These are phyloP conservation scores for Scaptomyza graminum DNA, from an alignment of 1,140 invertebrate species.

Conservation along the genomic window DNA sequence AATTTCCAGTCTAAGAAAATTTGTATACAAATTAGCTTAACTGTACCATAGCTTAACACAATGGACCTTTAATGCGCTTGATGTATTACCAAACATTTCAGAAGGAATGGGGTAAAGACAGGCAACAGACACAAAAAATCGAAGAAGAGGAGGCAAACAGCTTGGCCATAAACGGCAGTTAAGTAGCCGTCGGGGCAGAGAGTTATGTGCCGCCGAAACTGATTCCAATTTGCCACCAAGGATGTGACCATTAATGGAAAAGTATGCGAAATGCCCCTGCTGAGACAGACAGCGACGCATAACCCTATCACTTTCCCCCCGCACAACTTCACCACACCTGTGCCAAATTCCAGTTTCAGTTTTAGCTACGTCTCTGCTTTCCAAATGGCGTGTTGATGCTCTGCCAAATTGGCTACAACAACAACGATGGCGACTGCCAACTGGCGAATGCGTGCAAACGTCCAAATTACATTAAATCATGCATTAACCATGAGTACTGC, in stretches of 20 bases:
- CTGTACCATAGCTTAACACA: conserved; percentile 11
- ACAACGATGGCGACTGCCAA: conserved; percentile 8
- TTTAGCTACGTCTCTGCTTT: conserved; percentile 16
- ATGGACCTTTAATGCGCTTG: conserved; percentile 19
- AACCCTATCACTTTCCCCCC: neutral
- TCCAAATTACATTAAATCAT: conserved; percentile 79
- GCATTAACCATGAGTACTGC: conserved; percentile 74
- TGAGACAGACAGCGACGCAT: conserved; percentile 24
- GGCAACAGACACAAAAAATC: conserved; percentile 13
- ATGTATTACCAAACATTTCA: neutral
- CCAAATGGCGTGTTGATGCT: conserved; percentile 79
- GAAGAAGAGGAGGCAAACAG: conserved; percentile 1
- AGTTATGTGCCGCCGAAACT: conserved; percentile 70
- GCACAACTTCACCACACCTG: conserved; percentile 23
- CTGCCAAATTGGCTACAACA: conserved; percentile 71
- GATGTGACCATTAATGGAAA: conserved; percentile 78
- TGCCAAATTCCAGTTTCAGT: conserved; percentile 15
- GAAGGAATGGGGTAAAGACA: neutral
- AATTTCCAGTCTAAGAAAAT: conserved; percentile 11
- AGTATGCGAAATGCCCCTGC: conserved; percentile 49
- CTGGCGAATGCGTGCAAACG: conserved; percentile 65
- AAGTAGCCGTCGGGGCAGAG: conserved; percentile 59
- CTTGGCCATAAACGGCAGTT: conserved; percentile 69
- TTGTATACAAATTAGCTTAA: conserved; percentile 28
- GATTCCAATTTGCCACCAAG: conserved; percentile 79